Evolutionary conservation across 2,113 vertebrate genomes (phyloP).

Genomic region (Rhinichthys klamathensis): DNA sequence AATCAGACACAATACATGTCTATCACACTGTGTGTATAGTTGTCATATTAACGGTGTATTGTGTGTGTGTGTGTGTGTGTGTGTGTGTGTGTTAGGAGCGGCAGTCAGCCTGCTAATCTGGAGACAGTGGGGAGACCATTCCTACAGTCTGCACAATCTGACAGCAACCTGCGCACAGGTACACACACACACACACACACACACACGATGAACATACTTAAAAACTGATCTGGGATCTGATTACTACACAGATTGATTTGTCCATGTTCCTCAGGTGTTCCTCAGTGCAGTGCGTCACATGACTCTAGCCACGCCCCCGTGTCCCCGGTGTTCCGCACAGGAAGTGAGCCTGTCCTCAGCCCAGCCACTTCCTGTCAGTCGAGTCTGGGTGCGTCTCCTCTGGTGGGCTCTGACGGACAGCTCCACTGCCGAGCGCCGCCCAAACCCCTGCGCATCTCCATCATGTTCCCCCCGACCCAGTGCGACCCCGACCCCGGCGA

Average conservation of each 20-base stretch:
- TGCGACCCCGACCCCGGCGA: no score
- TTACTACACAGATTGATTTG: neutral
- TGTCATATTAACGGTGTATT: conserved; percentile 22
- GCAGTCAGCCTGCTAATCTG: conserved; percentile 84
- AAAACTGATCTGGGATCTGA: neutral
- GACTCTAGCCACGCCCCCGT: conserved; percentile 59
- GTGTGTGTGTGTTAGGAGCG: conserved; percentile 68
- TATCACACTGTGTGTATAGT: neutral
- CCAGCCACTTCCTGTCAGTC: conserved; percentile 60
- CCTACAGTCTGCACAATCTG: conserved; percentile 79
- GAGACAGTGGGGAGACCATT: conserved; percentile 77
- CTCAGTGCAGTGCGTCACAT: conserved; percentile 56
- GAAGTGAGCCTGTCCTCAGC: conserved; percentile 81
- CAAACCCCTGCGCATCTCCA: conserved; percentile 80
- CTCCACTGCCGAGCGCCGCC: conserved; percentile 82
- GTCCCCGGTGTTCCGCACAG: conserved; percentile 79
- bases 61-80: conserved; percentile 17
- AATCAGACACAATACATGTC: no score
- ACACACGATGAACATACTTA: neutral
- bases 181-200: neutral
- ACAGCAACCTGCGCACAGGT: conserved; percentile 79
- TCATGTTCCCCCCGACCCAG: conserved; percentile 64
- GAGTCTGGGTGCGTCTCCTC: conserved; percentile 62
- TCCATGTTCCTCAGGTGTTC: conserved; percentile 57
- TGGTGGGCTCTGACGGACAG: conserved; percentile 85